Base-by-base conservation (phyloP, 2,113 vertebrate genomes). In the Pagrus major region DNA sequence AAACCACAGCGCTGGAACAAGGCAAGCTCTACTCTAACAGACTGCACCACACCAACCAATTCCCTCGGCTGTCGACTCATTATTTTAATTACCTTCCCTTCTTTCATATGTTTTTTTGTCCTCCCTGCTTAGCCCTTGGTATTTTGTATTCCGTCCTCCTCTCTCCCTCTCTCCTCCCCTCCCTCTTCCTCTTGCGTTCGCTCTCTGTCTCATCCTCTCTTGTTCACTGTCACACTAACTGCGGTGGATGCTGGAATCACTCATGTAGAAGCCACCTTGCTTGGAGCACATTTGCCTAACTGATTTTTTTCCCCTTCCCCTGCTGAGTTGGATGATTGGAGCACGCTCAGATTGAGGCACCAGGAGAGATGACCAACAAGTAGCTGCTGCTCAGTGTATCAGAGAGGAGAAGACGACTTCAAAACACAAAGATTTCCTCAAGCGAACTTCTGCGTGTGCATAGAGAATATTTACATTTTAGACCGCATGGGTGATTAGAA, bases 221-320 rank as follows among this genome's bases (percentile, higher is more conserved):
- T 83, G 81, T 86, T 91, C 86, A 69, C 85, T 94, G 90, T 92
- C 90, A 92, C 89, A 89, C 90, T 81, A 84, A 89, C 87, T 84
- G 89, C 71, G 60, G 65, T 75, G 74, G 84, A 88, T 86, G 86
- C 88, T 61, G 85, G 80, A 93, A 63, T 92, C 89, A 86, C 71
- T 89, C 89, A 89, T 88, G 88, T 90, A 86, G 84, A 90, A 91
- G 90, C 86, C 85, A 85, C 88, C 75, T 84, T 76, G 81, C 89
- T 90, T 69, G 76, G 83, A 90, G 88, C 89, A 82, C 76, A 81
- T 91, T 87, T 88, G 67, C 83, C 65, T 37, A 27, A 58, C 61
- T 61, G 68, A 74, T 72, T 82, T 78, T 44, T 78, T 35, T 35
- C 47, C 65, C 35, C 37, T 35, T 15, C 39, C 39, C 51, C 54